These are phyloP conservation scores for Drosophila nikananu DNA, from an alignment of 1,140 invertebrate genomes.

Conservation along the genomic window DNA sequence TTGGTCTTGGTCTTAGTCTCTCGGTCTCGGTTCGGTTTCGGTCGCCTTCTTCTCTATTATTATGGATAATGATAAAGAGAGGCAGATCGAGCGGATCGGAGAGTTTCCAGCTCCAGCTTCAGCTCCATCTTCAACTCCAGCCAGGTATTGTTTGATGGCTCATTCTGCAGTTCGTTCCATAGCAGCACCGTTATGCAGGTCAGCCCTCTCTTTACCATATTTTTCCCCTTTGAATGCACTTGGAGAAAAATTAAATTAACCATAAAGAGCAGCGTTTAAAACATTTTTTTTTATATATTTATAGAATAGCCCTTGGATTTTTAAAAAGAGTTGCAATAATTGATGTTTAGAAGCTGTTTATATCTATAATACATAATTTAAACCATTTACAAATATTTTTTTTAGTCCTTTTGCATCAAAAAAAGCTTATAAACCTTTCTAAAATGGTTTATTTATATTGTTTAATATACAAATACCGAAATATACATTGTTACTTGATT, in stretches of 20 bases:
- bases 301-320: not conserved
- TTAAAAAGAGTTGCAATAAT: too few species aligned
- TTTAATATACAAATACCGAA: not conserved
- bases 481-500: not conserved
- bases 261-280: accelerated
- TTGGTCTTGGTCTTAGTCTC: slow-evolving; percentile 16
- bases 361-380: not conserved
- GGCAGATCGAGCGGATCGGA: slow-evolving; percentile 67
- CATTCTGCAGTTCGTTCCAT: slow-evolving; percentile 56
- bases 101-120: slow-evolving; percentile 32
- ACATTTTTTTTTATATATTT: not conserved
- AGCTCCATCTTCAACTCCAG: not conserved
- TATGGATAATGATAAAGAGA: slow-evolving; percentile 78
- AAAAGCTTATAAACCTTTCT: not conserved
- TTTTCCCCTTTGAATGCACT: not conserved
- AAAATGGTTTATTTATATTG: too few species aligned
- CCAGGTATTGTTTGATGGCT: slow-evolving; percentile 30
- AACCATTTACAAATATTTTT: not conserved
- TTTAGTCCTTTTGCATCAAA: too few species aligned
- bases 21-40: slow-evolving; percentile 16
- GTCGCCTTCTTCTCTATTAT: slow-evolving; percentile 58
- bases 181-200: slow-evolving; percentile 77
- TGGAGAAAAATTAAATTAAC: not conserved
- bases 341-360: too few species aligned
- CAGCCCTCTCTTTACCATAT: slow-evolving; percentile 49